Percentiles rank a stretch among this genome's conserved stretches.
Evolutionary conservation across 2,888 invertebrate genomes (phyloP).

Genomic region (Caenorhabditis angaria): DNA sequence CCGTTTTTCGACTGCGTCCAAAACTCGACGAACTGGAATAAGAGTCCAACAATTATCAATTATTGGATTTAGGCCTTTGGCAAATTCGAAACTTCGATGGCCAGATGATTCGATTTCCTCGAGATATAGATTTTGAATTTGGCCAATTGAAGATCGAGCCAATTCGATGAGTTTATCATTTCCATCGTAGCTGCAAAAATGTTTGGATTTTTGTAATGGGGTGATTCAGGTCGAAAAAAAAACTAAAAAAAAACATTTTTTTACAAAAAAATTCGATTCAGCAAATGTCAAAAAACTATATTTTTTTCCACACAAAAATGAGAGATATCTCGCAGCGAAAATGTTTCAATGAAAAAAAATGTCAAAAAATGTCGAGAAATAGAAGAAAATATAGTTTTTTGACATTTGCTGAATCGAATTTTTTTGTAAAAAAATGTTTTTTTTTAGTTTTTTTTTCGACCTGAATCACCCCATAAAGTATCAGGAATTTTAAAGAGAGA

Average conservation of each 20-base stretch:
- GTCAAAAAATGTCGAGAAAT: too few relatives aligned
- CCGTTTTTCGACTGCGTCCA: conserved; percentile 54
- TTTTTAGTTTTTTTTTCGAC: too few relatives aligned
- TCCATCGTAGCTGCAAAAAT: conserved; percentile 15
- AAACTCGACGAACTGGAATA: conserved; percentile 59
- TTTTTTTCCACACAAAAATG: too few relatives aligned
- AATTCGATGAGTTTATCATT: conserved; percentile 47
- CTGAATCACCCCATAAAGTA: too few relatives aligned
- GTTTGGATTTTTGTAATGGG: not conserved
- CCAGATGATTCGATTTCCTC: conserved; percentile 57
- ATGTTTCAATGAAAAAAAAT: too few relatives aligned
- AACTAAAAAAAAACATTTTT: too few relatives aligned
- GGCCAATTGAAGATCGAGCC: conserved; percentile 57
- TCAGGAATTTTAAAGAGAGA: too few relatives aligned
- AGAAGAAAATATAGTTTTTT: not conserved
- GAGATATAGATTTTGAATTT: conserved; percentile 63
- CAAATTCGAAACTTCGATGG: conserved; percentile 48
- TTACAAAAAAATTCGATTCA: too few relatives aligned
- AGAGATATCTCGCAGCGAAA: too few relatives aligned
- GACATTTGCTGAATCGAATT: too few relatives aligned
- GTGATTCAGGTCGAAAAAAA: too few relatives aligned
- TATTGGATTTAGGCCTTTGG: conserved; percentile 61
- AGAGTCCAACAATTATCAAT: conserved; percentile 63
- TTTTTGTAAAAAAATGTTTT: not conserved
- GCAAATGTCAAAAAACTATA: too few relatives aligned